Conservation (phyloP, 23 tunicate genomes). For the Clavelina lepadiformis region DNA sequence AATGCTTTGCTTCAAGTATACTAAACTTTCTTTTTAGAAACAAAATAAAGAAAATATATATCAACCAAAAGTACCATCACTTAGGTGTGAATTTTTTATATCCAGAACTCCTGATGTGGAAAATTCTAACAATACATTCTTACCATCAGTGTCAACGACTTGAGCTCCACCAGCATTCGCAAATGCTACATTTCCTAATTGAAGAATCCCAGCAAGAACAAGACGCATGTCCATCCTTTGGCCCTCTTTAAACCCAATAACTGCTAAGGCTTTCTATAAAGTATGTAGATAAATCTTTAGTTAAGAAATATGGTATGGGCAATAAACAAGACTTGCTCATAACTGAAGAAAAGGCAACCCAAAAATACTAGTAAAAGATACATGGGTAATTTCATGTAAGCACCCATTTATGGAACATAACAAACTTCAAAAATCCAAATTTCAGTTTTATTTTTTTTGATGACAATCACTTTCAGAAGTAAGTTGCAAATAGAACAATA, state of each 20-base stretch:
- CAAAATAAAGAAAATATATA: background rate
- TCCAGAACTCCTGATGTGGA: background rate
- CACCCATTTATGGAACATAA: too few relatives aligned
- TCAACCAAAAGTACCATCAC: background rate
- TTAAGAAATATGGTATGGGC: too few relatives aligned
- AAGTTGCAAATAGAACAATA: background rate
- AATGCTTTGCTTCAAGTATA: too few relatives aligned
- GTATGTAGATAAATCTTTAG: too few relatives aligned
- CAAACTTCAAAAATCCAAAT: too few relatives aligned
- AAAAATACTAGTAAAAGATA: too few relatives aligned
- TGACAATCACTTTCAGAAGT: background rate
- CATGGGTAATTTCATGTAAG: too few relatives aligned
- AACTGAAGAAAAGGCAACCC: too few relatives aligned
- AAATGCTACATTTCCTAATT: constrained; percentile 81
- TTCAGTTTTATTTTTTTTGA: too few relatives aligned
- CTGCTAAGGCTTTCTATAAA: constrained; percentile 63
- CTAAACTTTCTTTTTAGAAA: too few relatives aligned
- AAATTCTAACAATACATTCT: background rate
- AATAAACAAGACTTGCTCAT: too few relatives aligned
- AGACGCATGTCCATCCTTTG: constrained; percentile 65
- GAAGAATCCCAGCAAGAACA: constrained; percentile 84
- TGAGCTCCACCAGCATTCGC: constrained; percentile 95
- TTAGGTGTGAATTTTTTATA: background rate
- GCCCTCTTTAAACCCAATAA: constrained; percentile 88
- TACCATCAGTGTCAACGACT: constrained; percentile 80